phyloP scores from a whole-genome alignment of 2,113 vertebrate species.

The Cairina moschata region DNA sequence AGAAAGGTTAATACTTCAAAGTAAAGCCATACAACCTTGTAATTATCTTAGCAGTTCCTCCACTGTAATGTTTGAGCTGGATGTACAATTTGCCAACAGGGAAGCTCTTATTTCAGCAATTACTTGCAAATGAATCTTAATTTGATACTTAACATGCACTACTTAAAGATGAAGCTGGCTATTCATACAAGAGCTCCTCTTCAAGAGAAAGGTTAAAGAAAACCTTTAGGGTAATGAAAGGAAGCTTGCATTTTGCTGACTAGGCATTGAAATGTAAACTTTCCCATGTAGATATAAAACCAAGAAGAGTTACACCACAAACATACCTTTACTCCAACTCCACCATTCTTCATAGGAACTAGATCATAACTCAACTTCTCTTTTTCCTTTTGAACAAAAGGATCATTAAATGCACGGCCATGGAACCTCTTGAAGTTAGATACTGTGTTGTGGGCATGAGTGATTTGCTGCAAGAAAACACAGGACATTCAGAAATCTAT shows the following conservation, averaged over 20 bases:
- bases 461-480: slow-evolving; percentile 79
- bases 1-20: background rate
- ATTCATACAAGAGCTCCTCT: background rate
- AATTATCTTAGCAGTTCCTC: background rate
- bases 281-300: background rate
- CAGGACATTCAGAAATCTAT: background rate
- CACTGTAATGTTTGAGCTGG: background rate
- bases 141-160: background rate
- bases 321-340: slow-evolving; percentile 84
- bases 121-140: background rate
- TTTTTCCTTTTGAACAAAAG: slow-evolving; percentile 80
- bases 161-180: background rate
- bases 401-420: slow-evolving; percentile 79
- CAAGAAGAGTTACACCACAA: background rate
- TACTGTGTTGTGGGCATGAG: slow-evolving; percentile 83
- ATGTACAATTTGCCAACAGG: background rate
- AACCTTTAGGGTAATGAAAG: background rate
- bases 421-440: slow-evolving; percentile 85
- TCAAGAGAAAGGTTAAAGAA: background rate
- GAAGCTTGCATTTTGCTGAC: background rate
- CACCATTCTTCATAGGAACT: slow-evolving; percentile 81
- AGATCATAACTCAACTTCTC: slow-evolving; percentile 79
- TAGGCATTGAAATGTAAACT: background rate
- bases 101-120: background rate
- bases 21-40: background rate